Conservation (phyloP, 1,140 invertebrate genomes). For the Mamestra configurata region DNA sequence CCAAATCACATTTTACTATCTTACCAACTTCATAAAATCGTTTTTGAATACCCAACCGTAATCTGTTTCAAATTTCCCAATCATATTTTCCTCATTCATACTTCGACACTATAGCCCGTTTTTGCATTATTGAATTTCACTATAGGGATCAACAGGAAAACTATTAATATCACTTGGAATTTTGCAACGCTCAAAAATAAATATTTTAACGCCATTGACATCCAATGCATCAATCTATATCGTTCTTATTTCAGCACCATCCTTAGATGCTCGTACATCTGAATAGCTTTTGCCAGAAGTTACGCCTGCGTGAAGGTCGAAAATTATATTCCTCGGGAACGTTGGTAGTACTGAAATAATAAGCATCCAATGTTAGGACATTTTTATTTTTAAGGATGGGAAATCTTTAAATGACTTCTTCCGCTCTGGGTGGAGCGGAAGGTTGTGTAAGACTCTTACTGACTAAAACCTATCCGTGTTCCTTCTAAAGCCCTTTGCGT, state of each 20-base stretch:
- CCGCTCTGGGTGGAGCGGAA: no score
- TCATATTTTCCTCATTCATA: slow-evolving; percentile 14
- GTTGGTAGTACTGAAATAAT: no score
- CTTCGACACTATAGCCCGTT: not conserved
- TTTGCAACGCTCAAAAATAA: not conserved
- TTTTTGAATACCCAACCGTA: not conserved
- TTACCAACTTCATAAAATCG: not conserved
- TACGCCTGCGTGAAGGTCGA: no score
- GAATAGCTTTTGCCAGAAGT: no score
- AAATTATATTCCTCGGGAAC: no score
- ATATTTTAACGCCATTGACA: slow-evolving; percentile 7
- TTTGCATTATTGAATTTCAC: not conserved
- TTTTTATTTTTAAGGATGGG: no score
- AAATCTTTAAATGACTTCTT: no score
- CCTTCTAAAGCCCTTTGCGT: no score
- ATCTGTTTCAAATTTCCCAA: not conserved
- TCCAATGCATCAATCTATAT: not conserved
- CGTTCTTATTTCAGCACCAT: not conserved
- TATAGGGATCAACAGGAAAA: slow-evolving; percentile 35
- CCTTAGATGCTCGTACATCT: not conserved
- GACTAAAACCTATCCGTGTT: no score
- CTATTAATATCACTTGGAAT: not conserved
- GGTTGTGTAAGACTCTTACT: no score
- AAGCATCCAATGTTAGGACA: no score
- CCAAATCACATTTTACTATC: slow-evolving; percentile 1